These are phyloP conservation scores for Macroteleia sp. DNA, from an alignment of 2,888 invertebrate genomes.

Conservation along the genomic window DNA sequence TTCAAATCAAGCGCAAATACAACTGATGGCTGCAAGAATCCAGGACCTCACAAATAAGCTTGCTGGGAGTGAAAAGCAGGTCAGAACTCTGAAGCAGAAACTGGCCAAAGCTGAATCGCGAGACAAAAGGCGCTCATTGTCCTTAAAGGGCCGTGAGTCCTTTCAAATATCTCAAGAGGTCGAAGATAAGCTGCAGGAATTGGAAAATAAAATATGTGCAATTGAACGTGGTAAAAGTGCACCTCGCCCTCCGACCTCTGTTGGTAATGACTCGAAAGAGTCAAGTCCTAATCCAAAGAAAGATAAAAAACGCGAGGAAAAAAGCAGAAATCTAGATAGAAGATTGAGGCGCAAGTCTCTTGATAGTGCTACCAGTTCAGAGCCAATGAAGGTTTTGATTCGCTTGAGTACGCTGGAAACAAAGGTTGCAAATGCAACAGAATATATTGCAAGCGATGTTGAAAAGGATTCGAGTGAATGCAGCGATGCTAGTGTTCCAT, in stretches of 20 bases:
- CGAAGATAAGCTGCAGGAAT: slow-evolving; percentile 92
- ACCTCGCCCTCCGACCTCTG: slow-evolving; percentile 83
- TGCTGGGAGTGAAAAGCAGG: slow-evolving; percentile 92
- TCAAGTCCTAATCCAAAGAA: slow-evolving; percentile 85
- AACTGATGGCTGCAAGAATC: slow-evolving; percentile 92
- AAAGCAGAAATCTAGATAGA: slow-evolving; percentile 70
- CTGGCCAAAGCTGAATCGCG: slow-evolving; percentile 90
- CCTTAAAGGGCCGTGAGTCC: slow-evolving; percentile 92
- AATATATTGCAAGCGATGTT: slow-evolving; percentile 73
- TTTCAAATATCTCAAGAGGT: slow-evolving; percentile 92
- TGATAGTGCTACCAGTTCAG: slow-evolving; percentile 91
- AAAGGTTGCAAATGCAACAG: slow-evolving; percentile 87
- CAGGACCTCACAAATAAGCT: slow-evolving; percentile 93
- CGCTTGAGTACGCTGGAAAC: slow-evolving; percentile 91
- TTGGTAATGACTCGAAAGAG: slow-evolving; percentile 85
- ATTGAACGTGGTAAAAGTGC: slow-evolving; percentile 85
- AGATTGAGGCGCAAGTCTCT: slow-evolving; percentile 89
- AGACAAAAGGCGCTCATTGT: slow-evolving; percentile 91
- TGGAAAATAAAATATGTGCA: slow-evolving; percentile 90
- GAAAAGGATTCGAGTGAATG: slow-evolving; percentile 81
- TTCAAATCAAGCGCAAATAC: slow-evolving; percentile 89
- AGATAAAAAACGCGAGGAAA: slow-evolving; percentile 73
- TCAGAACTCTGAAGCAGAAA: slow-evolving; percentile 91
- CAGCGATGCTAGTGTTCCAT: slow-evolving; percentile 73
- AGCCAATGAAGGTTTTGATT: slow-evolving; percentile 92